A percentile compares a stretch with the other conserved stretches of the same genome.
phyloP scores from a whole-genome alignment of 1,140 invertebrate species.

The Sycophila sp. region DNA sequence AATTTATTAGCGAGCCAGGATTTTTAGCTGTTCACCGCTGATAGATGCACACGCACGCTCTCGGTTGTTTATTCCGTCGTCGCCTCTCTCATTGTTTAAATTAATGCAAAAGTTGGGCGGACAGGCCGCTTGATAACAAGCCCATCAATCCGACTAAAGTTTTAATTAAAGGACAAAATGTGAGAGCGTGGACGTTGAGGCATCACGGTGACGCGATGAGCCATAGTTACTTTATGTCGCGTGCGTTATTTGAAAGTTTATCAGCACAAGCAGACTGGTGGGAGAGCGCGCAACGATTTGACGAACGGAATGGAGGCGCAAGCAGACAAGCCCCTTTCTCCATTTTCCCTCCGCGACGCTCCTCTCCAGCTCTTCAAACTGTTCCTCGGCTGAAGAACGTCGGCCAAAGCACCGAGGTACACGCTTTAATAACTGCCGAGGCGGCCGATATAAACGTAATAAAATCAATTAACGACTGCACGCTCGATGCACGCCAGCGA shows the following conservation, averaged over 20 bases:
- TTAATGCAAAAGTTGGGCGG: conserved; percentile 8
- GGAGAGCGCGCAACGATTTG: not conserved
- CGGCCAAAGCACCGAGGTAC: not conserved
- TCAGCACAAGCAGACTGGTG: not conserved
- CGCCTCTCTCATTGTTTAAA: not conserved
- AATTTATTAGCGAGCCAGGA: not conserved
- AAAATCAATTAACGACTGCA: not conserved
- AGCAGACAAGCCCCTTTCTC: not conserved
- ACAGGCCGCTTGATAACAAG: not conserved
- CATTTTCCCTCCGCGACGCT: not conserved
- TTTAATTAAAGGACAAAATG: conserved; percentile 5
- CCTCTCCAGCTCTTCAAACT: not conserved
- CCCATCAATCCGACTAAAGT: conserved; percentile 3
- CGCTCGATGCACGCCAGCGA: not conserved
- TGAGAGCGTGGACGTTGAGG: not conserved
- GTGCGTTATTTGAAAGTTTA: conserved; percentile 1
- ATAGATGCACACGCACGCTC: not conserved
- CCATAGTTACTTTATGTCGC: not conserved
- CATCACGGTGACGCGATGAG: not conserved
- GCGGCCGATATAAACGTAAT: conserved; percentile 16
- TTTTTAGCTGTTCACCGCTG: not conserved
- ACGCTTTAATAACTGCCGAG: conserved; percentile 11
- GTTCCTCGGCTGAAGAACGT: not conserved
- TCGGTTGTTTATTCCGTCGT: not conserved
- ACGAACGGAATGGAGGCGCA: not conserved